Base-by-base conservation (phyloP, 2,113 vertebrate genomes). In the Cavia porcellus region DNA sequence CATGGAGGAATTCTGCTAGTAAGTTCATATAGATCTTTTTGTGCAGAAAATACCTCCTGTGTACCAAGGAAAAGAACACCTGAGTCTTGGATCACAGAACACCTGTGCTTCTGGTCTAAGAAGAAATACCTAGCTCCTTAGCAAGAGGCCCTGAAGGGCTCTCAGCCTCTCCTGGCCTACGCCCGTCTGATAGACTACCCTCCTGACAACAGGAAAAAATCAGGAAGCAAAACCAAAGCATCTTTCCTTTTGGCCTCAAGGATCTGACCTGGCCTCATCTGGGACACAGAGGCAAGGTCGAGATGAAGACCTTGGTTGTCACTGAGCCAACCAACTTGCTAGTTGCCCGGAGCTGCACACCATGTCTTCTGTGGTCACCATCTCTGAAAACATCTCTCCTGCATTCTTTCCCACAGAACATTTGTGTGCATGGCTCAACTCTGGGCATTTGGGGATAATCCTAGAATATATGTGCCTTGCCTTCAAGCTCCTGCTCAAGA, bases 231-330 rank as follows among this genome's bases (percentile, higher is more conserved):
- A 50, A 20, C 30, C 92, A 38, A 32, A 38, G 17, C 38, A 72
- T 3, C 14, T 13, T 42, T 68, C 62, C 28, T 57, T 52, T n/a
- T 12, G 30, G 59, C 30, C 74, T 70, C 4, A 0, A n/a, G 61
- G 3, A 10, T 80, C 68, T 20, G 0, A n/a, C n/a, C 70, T 38
- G 28, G 38, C 64, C 70, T 12, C 0, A 50, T 25, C 75, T 30
- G 32, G 30, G 57, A 19, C n/a, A 32, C 47, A 19, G 6, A 55
- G 38, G 72, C 0, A 0, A 8, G 12, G 20, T 20, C 6, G 8
- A 19, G 38, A 12, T 30, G 24, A 86, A 11, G 57, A 61, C 2
- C 45, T 28, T 45, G 57, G 50, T 5, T 70, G 3, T 59, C 5
- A n/a, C 1, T 0, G 15, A 45, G 55, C 30, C 19, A 35, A 61